Evolutionary conservation across 2,113 vertebrate genomes (phyloP).

Genomic region (Pangasianodon gigas): DNA sequence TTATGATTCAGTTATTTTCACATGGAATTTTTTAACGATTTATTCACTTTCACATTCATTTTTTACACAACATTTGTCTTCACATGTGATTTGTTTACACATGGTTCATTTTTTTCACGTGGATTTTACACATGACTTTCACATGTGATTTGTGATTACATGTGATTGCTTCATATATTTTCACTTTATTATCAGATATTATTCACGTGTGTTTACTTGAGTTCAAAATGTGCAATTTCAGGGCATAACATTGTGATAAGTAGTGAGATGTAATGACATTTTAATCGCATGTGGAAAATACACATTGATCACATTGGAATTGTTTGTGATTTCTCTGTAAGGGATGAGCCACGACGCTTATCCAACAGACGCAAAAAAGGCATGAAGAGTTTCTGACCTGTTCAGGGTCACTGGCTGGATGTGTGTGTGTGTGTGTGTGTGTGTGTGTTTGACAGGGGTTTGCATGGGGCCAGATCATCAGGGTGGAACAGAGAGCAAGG

Average conservation of each 20-base stretch:
- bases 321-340: not conserved
- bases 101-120: not conserved
- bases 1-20: too few species aligned
- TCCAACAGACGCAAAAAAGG: not conserved
- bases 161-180: not conserved
- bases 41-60: not conserved
- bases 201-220: not conserved
- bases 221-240: not conserved
- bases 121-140: not conserved
- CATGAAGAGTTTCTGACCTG: not conserved
- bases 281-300: not conserved
- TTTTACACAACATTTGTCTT: not conserved
- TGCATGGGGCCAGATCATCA: constrained; percentile 33
- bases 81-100: too few species aligned
- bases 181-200: not conserved
- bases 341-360: not conserved
- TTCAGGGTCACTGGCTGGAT: constrained; percentile 49
- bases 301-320: not conserved
- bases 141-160: not conserved
- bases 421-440: constrained; percentile 53
- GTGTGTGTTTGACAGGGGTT: constrained; percentile 61
- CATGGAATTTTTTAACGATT: too few species aligned
- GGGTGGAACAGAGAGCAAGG: constrained; percentile 61
- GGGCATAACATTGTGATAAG: not conserved
- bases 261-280: not conserved